Conservation (phyloP, 2,113 vertebrate genomes). For the Oncorhynchus masou region DNA sequence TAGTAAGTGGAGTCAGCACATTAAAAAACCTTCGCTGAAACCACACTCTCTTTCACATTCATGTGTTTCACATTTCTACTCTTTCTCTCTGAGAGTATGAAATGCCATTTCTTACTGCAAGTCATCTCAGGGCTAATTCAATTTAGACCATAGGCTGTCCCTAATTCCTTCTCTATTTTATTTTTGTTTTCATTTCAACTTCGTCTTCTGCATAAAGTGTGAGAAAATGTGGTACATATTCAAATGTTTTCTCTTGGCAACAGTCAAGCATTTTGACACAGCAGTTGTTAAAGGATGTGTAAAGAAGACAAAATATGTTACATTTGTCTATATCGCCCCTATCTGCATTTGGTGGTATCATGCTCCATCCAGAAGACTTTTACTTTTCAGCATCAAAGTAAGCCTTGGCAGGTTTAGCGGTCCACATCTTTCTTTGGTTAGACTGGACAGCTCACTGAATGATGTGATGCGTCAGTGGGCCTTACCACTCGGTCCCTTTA, state of each 20-base stretch:
- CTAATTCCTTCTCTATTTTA: slow-evolving; percentile 55
- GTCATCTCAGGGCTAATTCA: slow-evolving; percentile 72
- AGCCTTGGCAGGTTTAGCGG: slow-evolving; percentile 21
- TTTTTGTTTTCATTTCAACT: slow-evolving; percentile 46
- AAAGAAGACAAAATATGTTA: slow-evolving; percentile 21
- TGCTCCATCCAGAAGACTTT: slow-evolving; percentile 1
- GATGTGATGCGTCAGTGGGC: not conserved
- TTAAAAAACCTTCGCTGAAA: slow-evolving; percentile 41
- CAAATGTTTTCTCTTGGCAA: slow-evolving; percentile 49
- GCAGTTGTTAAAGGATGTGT: slow-evolving; percentile 16
- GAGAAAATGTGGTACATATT: slow-evolving; percentile 48
- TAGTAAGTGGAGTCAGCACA: slow-evolving; percentile 56
- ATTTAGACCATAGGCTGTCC: slow-evolving; percentile 70
- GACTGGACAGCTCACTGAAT: slow-evolving; percentile 19
- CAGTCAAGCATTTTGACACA: slow-evolving; percentile 21
- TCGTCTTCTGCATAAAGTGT: slow-evolving; percentile 35
- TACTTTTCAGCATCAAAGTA: slow-evolving; percentile 12
- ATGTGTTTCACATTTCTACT: slow-evolving; percentile 76
- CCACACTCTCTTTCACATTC: slow-evolving; percentile 57
- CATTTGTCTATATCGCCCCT: slow-evolving; percentile 11
- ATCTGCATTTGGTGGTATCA: slow-evolving; percentile 5
- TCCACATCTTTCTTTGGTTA: slow-evolving; percentile 54
- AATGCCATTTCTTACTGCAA: slow-evolving; percentile 72
- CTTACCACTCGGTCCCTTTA: not conserved
- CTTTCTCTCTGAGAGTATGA: slow-evolving; percentile 66